Percentiles rank a stretch among this genome's conserved stretches.
Conservation (phyloP, 2,888 invertebrate species). For the Spisula solida region DNA sequence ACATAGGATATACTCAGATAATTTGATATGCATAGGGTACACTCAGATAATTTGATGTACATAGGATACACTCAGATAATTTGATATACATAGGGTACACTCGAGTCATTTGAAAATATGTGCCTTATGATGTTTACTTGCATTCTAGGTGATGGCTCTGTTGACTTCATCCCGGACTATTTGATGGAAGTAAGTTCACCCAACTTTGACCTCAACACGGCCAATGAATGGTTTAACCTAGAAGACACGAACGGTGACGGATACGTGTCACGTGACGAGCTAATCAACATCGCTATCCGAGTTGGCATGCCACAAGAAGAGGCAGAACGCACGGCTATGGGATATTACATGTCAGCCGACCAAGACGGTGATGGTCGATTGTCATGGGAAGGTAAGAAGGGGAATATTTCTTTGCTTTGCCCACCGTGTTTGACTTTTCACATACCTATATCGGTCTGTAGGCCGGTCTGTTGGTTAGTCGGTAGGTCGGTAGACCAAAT, state of each 20-base stretch:
- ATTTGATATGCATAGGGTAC: too few relatives aligned
- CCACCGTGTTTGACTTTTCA: too few relatives aligned
- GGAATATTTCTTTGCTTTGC: not conserved
- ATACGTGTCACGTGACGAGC: slow-evolving; percentile 78
- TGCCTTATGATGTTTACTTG: not conserved
- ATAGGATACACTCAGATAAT: too few relatives aligned
- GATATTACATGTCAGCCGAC: slow-evolving; percentile 82
- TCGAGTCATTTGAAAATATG: too few relatives aligned
- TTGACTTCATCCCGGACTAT: slow-evolving; percentile 84
- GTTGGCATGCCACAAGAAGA: slow-evolving; percentile 78
- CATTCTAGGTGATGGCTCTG: slow-evolving; percentile 77
- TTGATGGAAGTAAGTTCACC: slow-evolving; percentile 78
- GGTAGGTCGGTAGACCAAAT: too few relatives aligned
- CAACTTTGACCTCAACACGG: slow-evolving; percentile 76
- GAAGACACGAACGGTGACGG: slow-evolving; percentile 82
- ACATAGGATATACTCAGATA: too few relatives aligned
- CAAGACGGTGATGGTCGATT: slow-evolving; percentile 76
- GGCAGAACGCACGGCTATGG: slow-evolving; percentile 74
- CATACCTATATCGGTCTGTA: too few relatives aligned
- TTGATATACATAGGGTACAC: too few relatives aligned
- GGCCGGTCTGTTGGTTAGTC: too few relatives aligned
- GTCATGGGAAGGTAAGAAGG: slow-evolving; percentile 78
- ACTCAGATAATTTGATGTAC: too few relatives aligned
- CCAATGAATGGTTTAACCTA: slow-evolving; percentile 81
- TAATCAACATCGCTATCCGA: slow-evolving; percentile 77